phyloP scores from a whole-genome alignment of 2,888 invertebrate genomes.

The Tachystola acroxantha region DNA sequence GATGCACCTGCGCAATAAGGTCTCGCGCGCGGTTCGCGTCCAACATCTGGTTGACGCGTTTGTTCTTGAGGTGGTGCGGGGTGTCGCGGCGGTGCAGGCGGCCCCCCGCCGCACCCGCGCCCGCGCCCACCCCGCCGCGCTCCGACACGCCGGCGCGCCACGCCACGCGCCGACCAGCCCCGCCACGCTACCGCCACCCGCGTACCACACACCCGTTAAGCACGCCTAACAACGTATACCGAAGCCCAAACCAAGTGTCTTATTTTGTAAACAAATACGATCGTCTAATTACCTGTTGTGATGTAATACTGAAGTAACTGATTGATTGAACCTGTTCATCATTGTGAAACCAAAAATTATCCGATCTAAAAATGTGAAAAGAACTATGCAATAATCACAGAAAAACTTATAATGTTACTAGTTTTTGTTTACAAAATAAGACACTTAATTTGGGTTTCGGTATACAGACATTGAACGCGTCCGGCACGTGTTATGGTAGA shows the following conservation, averaged over 20 bases:
- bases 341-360: neutral
- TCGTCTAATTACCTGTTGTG: too few species aligned
- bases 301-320: too few species aligned
- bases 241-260: too few species aligned
- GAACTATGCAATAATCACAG: too few species aligned
- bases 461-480: too few species aligned
- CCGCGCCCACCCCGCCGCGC: conserved; percentile 38
- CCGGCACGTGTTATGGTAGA: too few species aligned
- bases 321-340: too few species aligned
- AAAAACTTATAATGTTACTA: too few species aligned
- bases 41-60: conserved; percentile 85
- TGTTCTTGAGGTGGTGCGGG: conserved; percentile 99
- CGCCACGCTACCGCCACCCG: conserved; percentile 35
- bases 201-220: conserved; percentile 2
- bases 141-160: conserved; percentile 72
- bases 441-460: too few species aligned
- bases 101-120: conserved; percentile 73
- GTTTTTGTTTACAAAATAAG: too few species aligned
- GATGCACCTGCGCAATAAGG: conserved; percentile 67
- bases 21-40: conserved; percentile 62
- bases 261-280: too few species aligned
- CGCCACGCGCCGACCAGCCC: conserved; percentile 62
- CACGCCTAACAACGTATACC: neutral
- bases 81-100: conserved; percentile 95
- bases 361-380: too few species aligned